These are phyloP conservation scores for Drosophila ambigua DNA, from an alignment of 1,140 invertebrate genomes.

Conservation along the genomic window DNA sequence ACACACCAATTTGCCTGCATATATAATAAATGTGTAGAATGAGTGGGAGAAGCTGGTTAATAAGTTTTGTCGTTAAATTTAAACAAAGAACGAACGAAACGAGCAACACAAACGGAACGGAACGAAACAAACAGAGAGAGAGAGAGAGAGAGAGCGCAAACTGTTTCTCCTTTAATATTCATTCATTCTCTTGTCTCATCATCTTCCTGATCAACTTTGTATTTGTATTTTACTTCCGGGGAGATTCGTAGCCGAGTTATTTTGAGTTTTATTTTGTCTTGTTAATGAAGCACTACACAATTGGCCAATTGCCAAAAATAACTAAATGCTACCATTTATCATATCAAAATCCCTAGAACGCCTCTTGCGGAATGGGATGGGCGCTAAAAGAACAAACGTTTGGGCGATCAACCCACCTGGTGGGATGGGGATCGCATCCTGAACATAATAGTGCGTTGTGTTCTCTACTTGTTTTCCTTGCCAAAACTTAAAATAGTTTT, in stretches of 20 bases:
- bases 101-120: constrained; percentile 48
- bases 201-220: neutral
- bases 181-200: constrained; percentile 5
- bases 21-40: constrained; percentile 77
- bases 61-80: constrained; percentile 58
- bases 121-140: constrained; percentile 33
- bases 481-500: constrained; percentile 74
- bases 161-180: constrained; percentile 4
- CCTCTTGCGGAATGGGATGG: too few relatives aligned
- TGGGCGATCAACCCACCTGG: constrained; percentile 11
- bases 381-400: constrained; percentile 27
- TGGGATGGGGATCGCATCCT: neutral
- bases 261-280: constrained; percentile 43
- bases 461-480: constrained; percentile 44
- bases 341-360: constrained; percentile 39
- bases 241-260: constrained; percentile 31
- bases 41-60: constrained; percentile 75
- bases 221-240: constrained; percentile 19
- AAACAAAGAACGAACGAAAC: constrained; percentile 68
- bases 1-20: constrained; percentile 72
- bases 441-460: constrained; percentile 37
- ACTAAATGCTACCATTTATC: constrained; percentile 33
- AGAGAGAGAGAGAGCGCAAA: constrained; percentile 5
- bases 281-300: constrained; percentile 34
- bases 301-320: too few relatives aligned